Evolutionary conservation across 2,797 vertebrate genomes (phyloP).

Genomic region (Typhlichthys eigenmanni): DNA sequence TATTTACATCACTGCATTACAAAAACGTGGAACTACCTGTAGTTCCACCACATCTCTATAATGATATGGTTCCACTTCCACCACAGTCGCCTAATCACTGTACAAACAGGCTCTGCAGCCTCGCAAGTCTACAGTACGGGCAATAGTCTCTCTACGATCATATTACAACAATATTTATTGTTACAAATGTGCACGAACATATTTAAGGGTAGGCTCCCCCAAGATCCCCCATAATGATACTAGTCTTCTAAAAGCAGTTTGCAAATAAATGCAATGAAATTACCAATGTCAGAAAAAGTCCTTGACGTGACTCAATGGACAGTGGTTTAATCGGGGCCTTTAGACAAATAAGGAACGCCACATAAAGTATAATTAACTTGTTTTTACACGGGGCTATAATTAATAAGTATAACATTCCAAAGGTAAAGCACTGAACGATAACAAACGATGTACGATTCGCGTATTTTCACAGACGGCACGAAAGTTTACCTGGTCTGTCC

Average conservation of each 20-base stretch:
- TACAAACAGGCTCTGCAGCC: too few species aligned
- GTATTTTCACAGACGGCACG: constrained; percentile 14
- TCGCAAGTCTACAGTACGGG: too few species aligned
- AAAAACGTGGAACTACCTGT: too few species aligned
- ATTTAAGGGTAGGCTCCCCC: rapidly evolving
- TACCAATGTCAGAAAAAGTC: constrained; percentile 69
- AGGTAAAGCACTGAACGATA: rapidly evolving
- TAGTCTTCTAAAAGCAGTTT: not conserved
- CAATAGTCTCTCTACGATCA: too few species aligned
- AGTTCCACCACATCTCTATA: too few species aligned
- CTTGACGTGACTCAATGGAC: constrained; percentile 69
- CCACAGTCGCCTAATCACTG: too few species aligned
- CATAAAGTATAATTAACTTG: not conserved
- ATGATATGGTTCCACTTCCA: too few species aligned
- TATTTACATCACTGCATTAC: too few species aligned
- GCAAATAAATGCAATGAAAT: not conserved
- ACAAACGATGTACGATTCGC: too few species aligned
- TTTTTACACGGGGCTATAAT: rapidly evolving
- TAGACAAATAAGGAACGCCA: not conserved
- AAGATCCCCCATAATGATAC: rapidly evolving
- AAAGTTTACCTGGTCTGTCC: constrained; percentile 74
- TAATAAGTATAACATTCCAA: rapidly evolving
- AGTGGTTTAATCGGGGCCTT: constrained; percentile 41
- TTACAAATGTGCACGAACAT: not conserved
- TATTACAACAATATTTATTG: too few species aligned